Conservation (phyloP, 37 sponge, comb jelly and placozoan species). For the Beroe ovata region DNA sequence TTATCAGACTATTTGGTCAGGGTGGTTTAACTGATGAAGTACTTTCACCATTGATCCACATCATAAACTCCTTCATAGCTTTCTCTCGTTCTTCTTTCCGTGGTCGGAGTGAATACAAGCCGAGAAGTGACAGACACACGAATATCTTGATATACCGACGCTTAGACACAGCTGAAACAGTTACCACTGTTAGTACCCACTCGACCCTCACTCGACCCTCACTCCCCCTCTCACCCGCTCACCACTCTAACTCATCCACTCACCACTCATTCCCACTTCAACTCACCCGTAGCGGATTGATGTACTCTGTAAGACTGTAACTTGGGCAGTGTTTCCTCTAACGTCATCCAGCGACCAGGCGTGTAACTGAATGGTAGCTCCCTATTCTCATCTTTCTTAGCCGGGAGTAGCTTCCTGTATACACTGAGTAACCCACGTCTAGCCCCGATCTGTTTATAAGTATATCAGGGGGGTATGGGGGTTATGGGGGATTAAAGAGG, state of each 20-base stretch:
- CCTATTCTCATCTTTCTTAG: background rate
- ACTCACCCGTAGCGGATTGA: background rate
- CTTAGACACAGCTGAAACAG: background rate
- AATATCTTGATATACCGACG: background rate
- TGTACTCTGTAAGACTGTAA: slow-evolving; percentile 6
- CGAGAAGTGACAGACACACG: background rate
- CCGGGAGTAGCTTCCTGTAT: background rate
- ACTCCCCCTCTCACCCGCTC: no score
- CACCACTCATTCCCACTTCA: no score
- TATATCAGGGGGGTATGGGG: no score
- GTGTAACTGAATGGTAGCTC: slow-evolving; percentile 39
- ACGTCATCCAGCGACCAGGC: slow-evolving; percentile 24
- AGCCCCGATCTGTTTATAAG: no score
- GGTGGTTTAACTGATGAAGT: no score
- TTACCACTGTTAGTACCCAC: no score
- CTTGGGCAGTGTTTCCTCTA: slow-evolving; percentile 47
- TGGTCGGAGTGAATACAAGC: slow-evolving; percentile 8
- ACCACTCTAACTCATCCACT: no score
- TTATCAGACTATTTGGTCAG: no score
- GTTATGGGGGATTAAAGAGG: no score
- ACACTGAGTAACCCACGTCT: background rate
- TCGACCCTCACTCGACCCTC: no score
- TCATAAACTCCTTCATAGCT: background rate
- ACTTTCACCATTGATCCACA: background rate
- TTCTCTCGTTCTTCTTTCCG: background rate